Evolutionary conservation across 2,888 invertebrate species (phyloP).

Genomic region (Dione juno): DNA sequence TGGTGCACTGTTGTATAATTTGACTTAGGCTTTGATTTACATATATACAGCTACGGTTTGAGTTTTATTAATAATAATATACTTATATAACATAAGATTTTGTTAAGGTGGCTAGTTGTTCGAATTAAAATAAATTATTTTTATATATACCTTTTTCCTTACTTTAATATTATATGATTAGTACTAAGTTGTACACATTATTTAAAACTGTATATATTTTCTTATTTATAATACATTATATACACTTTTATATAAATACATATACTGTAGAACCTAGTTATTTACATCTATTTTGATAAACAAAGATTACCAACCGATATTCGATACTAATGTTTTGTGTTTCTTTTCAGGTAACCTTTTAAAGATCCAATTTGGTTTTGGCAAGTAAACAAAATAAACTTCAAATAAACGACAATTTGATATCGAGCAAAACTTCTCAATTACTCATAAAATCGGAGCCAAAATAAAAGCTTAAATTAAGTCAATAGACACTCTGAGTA

Average conservation of each 20-base stretch:
- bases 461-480: conserved; percentile 34
- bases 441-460: conserved; percentile 25
- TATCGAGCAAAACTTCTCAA: conserved; percentile 20
- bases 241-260: background rate
- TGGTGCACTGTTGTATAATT: conserved; percentile 10
- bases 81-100: background rate
- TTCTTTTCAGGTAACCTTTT: conserved; percentile 27
- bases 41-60: background rate
- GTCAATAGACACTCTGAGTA: conserved; percentile 18
- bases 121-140: background rate
- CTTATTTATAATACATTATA: background rate
- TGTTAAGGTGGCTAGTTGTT: background rate
- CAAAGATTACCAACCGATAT: background rate
- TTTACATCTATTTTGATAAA: background rate
- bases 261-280: background rate
- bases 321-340: background rate
- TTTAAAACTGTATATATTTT: too few species aligned
- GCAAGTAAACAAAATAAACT: conserved; percentile 18
- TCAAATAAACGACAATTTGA: background rate
- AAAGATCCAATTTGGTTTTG: background rate
- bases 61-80: conserved; percentile 9
- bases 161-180: background rate
- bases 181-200: background rate
- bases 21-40: conserved; percentile 9
- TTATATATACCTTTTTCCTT: background rate